Conservation (phyloP, 2,888 invertebrate species). For the Cantharis nigra region DNA sequence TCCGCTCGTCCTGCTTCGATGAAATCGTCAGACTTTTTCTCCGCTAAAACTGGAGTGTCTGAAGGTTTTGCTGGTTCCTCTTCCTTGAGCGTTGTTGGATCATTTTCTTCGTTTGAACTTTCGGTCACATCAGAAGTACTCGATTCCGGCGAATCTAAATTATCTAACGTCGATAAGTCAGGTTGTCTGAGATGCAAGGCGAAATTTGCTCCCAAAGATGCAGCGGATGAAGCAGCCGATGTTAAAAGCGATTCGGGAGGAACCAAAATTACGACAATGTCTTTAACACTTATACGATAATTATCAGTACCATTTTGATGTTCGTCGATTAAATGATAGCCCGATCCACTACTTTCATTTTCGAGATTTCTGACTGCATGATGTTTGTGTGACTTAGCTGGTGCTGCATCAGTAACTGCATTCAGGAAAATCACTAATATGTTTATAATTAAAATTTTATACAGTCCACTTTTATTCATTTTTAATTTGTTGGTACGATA, state of each 20-base stretch:
- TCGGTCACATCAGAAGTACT: not conserved
- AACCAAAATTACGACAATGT: slow-evolving; percentile 68
- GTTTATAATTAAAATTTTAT: not conserved
- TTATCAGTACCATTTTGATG: slow-evolving; percentile 80
- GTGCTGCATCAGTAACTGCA: slow-evolving; percentile 6
- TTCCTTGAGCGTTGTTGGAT: not conserved
- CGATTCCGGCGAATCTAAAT: not conserved
- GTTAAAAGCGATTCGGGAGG: slow-evolving; percentile 66
- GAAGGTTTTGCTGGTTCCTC: not conserved
- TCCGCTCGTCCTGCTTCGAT: not conserved
- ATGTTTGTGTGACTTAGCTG: not conserved
- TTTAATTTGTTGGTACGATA: not conserved
- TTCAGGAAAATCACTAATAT: not conserved
- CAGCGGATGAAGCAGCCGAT: slow-evolving; percentile 53
- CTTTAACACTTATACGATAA: slow-evolving; percentile 70
- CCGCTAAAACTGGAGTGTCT: not conserved
- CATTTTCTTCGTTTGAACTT: not conserved
- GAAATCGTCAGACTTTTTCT: not conserved
- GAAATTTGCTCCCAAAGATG: not conserved
- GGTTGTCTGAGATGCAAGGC: not conserved
- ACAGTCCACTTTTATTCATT: not conserved
- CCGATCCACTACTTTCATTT: not conserved
- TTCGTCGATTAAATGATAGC: slow-evolving; percentile 63
- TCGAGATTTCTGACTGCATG: not conserved
- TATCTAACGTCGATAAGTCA: not conserved